These are phyloP conservation scores for Columba guinea DNA, from an alignment of 2,797 vertebrate species.

Conservation along the genomic window DNA sequence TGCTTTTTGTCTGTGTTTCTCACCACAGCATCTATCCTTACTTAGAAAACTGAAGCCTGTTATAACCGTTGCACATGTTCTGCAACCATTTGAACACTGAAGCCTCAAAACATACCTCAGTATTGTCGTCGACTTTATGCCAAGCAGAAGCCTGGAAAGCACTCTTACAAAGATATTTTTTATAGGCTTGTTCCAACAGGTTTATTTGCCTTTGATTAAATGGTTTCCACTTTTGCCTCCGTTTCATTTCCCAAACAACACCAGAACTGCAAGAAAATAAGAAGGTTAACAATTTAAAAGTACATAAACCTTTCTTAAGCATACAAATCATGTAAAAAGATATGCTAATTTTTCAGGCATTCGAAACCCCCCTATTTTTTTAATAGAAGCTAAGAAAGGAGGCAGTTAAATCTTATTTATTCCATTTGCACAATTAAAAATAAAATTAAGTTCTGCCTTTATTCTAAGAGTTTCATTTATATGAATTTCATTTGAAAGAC, in stretches of 20 bases:
- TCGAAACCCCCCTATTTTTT: background rate
- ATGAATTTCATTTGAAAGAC: background rate
- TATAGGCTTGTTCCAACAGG: slow-evolving; percentile 88
- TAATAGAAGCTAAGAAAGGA: background rate
- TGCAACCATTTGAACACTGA: background rate
- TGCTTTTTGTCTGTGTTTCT: background rate
- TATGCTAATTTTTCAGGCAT: background rate
- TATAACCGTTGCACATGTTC: background rate
- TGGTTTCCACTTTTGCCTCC: slow-evolving; percentile 92
- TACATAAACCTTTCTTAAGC: background rate
- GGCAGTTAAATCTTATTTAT: background rate
- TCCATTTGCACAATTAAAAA: fast-evolving
- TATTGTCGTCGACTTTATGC: slow-evolving; percentile 84
- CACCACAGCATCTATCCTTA: background rate
- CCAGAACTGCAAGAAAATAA: slow-evolving; percentile 83
- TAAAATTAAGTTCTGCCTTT: background rate
- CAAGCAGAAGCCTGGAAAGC: slow-evolving; percentile 69
- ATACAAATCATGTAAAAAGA: background rate
- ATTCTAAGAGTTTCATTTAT: background rate
- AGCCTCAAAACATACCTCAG: slow-evolving; percentile 81
- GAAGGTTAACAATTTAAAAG: background rate
- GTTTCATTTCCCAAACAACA: slow-evolving; percentile 95
- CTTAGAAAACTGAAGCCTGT: background rate
- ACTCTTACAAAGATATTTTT: slow-evolving; percentile 75
- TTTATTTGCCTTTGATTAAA: slow-evolving; percentile 93